Base-by-base conservation (phyloP, 2,113 vertebrate species). In the Turnix velox region DNA sequence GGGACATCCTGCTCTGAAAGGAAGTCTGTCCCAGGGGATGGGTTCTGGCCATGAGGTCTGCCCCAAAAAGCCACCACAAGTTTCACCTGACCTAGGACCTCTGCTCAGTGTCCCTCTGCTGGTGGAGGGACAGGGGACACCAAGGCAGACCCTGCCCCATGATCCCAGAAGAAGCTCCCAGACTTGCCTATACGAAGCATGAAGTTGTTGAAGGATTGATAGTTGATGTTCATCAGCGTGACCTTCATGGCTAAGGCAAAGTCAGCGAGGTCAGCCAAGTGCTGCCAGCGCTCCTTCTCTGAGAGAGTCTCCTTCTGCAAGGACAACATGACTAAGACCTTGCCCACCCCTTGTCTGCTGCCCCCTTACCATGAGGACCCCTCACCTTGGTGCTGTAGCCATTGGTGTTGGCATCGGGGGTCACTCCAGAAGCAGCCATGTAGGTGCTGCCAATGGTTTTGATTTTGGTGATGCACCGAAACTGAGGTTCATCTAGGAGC, bases 201-300 rank as follows among this genome's bases (percentile, higher is more conserved):
- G 97, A 99, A 99, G 98, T 99, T 99, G 97, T 99, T 99, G 97
- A 99, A 99, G 72, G 99, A 99, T 91, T 99, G 99, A 84, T 99
- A 99, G 97, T 99, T 99, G 95, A 99, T 99, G 96, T 99, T 99
- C 88, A 97, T 98, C 31, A 99, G 97, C 0, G 98, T 99, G 83
- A 99, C 98, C 96, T 99, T 99, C 99, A 99, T 99, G 40, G 99
- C 98, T 37, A 99, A 92, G 2, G 99, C 98, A 11, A 99, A 99
- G 97, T 99, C 99, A 0, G 99, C 99, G 94, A 99, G 96, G 59
- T 99, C 98, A 0, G 99, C 97, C 23, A 99, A 94, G 95, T 99
- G 99, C 94, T 99, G 99, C 99, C 99, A 99, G 39, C 98, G 98
- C 71, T 99, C 98, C 77, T 97, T 95, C 25, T 98, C 96, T 0